Conservation (phyloP, 2,888 invertebrate genomes). For the Brenthis daphne region DNA sequence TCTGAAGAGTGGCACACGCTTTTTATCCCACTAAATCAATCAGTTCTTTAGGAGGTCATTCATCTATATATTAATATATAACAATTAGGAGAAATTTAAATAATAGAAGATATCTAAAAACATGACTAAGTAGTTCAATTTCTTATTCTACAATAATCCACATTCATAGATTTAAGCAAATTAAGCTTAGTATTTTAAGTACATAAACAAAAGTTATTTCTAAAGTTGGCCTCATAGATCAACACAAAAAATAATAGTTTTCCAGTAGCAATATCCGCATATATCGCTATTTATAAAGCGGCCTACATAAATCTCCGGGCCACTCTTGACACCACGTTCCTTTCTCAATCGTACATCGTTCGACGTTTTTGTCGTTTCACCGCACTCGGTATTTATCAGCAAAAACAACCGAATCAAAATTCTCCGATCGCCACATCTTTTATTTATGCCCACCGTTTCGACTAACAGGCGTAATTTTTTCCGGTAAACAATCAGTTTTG, state of each 20-base stretch:
- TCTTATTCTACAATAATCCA: too few relatives aligned
- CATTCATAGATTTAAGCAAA: too few relatives aligned
- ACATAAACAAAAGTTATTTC: neutral
- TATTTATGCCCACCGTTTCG: slow-evolving; percentile 75
- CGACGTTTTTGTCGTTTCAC: slow-evolving; percentile 59
- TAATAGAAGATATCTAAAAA: too few relatives aligned
- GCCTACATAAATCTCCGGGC: slow-evolving; percentile 58
- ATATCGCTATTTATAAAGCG: slow-evolving; percentile 50
- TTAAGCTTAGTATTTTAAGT: too few relatives aligned
- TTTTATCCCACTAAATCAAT: too few relatives aligned
- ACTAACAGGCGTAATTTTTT: slow-evolving; percentile 82
- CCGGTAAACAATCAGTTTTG: slow-evolving; percentile 82
- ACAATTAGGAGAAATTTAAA: too few relatives aligned
- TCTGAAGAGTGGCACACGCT: too few relatives aligned
- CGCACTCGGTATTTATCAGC: slow-evolving; percentile 63
- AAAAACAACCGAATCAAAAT: slow-evolving; percentile 80
- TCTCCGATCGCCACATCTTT: slow-evolving; percentile 72
- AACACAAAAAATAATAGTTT: neutral
- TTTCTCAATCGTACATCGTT: slow-evolving; percentile 66
- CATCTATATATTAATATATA: too few relatives aligned
- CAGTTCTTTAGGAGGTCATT: too few relatives aligned
- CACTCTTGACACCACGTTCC: slow-evolving; percentile 68
- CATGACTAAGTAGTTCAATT: too few relatives aligned
- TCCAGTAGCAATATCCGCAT: slow-evolving; percentile 20
- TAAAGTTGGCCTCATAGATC: neutral